Evolutionary conservation across 2,888 invertebrate species (phyloP), one percentile per base, ranked within the genome.

Genomic region (Parascotia fuliginaria): DNA sequence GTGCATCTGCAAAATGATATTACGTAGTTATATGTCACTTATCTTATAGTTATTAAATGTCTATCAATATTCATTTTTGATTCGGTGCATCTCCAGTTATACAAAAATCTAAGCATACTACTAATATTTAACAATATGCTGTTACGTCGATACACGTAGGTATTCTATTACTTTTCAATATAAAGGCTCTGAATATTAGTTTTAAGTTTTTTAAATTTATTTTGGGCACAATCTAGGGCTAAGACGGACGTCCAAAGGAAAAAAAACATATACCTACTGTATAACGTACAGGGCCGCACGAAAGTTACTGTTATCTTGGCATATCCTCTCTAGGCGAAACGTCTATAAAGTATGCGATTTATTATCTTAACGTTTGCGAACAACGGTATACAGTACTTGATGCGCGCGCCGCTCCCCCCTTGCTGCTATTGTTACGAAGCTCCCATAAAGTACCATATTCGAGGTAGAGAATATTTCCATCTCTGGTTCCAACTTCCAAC

Each of bases 271-370:
- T 84, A 86, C 80, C 80, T 87, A 87, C 81, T 76, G 75, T 81
- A 83, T 80, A 84, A 74, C 78, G 78, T 76, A 78, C 72, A 85
- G 87, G 84, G 84, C 81, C 82, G 87, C 88, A 91, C 90, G 88
- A 92, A 92, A 92, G 91, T 92, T 92, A 92, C 92, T 92, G 92
- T 92, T 92, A 92, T 92, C 92, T 92, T 90, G 91, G 90, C 91
- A 92, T 92, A 92, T 92, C 92, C 92, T 92, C 92, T 90, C 90
- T 90, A 91, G 92, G 89, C 89, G 83, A 85, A 80, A 81, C 85
- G 87, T 74, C 81, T 79, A 91, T 89, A 91, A 89, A 89, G 88
- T 83, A 83, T 65, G 60, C 65, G 62, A 73, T 83, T 86, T 87
- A 86, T 87, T 87, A 86, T 84, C 87, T 86, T 83, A 74, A 70